Base-by-base conservation (phyloP, 2,888 invertebrate species). In the Apamea crenata region DNA sequence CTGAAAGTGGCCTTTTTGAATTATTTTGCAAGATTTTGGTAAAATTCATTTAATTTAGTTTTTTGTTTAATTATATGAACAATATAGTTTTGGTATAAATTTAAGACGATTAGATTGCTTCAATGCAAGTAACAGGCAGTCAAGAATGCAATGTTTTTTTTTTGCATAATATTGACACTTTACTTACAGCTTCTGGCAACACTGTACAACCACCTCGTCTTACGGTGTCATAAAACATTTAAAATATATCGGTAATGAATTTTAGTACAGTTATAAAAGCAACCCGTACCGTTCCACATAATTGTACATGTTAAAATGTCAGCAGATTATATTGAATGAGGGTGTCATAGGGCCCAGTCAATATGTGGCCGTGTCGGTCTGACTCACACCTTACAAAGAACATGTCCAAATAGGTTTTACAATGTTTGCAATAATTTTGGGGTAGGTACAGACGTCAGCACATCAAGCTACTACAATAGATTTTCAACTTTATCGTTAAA, bases 271-370 rank as follows among this genome's bases (percentile, higher is more conserved):
- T 74, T 85, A 81, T 88, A 85, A 88, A 88, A 16, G 76, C 12
- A 59, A 77, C 16, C 68, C 67, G 47, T 75, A 72, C 73, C 74
- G 68, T 84, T 80, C 40, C 71, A 70, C 77, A 81, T 89, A 81
- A 87, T 87, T 84, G 78, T 84, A 66, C 66, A 77, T 83, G 83
- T 88, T 84, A 80, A 89, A 89, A 88, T 90, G 82, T 87, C 87
- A 80, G 80, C 84, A 69, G 72, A 85, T 85, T 88, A 84, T 78
- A 77, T 83, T 72, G 68, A 74, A 74, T 63, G 59, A 83, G 65
- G 77, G 74, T 83, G 78, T 83, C 83, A 82, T 88, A 81, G 82
- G 56, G 50, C n/a, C 47, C 76, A 40, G 73, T 66, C 56, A 29
- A 74, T 74, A 70, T 73, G 68, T 59, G 63, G 70, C 66, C 75